phyloP scores from a whole-genome alignment of 1,140 invertebrate genomes.

The Plectrocnemia conspersa region DNA sequence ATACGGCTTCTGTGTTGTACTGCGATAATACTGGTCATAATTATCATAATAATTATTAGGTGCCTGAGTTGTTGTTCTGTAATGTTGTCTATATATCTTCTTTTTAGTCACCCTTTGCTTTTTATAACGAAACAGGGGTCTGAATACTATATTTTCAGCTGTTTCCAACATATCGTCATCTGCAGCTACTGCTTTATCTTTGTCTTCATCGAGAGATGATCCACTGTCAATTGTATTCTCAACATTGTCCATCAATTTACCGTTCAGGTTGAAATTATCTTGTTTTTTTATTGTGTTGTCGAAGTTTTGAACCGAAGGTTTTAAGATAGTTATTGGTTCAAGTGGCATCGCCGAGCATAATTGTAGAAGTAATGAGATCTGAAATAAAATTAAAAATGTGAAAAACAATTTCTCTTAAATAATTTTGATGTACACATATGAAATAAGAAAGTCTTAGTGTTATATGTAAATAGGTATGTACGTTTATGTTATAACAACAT shows the following conservation, averaged over 20 bases:
- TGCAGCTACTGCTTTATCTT: slow-evolving; percentile 1
- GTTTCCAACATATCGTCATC: slow-evolving; percentile 29
- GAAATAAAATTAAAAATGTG: too few species aligned
- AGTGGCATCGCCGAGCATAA: neutral
- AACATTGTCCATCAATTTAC: neutral
- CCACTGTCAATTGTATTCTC: neutral
- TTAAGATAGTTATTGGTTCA: neutral
- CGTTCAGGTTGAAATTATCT: neutral
- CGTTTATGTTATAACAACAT: too few species aligned
- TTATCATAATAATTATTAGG: too few species aligned
- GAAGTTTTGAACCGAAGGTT: too few species aligned
- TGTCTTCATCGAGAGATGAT: too few species aligned
- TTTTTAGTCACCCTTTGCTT: slow-evolving; percentile 24
- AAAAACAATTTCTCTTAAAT: too few species aligned
- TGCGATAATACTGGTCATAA: too few species aligned
- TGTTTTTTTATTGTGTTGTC: neutral
- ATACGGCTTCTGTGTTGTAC: too few species aligned
- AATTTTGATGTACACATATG: too few species aligned
- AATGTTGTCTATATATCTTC: slow-evolving; percentile 18
- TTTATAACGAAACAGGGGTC: slow-evolving; percentile 31
- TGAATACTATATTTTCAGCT: slow-evolving; percentile 30
- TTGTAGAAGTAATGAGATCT: neutral
- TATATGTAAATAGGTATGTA: too few species aligned
- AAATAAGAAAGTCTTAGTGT: too few species aligned
- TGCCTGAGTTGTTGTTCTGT: too few species aligned